phyloP scores from a whole-genome alignment of 2,113 vertebrate species.

The Megaceryle torquata region DNA sequence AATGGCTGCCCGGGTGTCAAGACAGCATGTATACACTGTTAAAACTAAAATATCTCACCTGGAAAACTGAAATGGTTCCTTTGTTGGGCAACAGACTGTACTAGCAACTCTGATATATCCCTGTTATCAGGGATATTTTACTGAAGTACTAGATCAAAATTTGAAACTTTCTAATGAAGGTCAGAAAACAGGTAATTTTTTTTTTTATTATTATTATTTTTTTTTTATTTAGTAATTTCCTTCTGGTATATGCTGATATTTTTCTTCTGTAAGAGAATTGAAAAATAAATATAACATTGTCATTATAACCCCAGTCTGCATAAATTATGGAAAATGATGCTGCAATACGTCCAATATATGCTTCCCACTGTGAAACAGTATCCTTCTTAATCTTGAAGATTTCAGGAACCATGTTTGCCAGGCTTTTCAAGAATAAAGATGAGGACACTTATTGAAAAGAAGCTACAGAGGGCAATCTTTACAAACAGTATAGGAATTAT shows the following conservation, averaged over 20 bases:
- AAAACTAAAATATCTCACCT: slow-evolving; percentile 66
- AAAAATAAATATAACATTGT: slow-evolving; percentile 29
- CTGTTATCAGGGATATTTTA: background rate
- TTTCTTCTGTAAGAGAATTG: background rate
- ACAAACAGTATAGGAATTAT: background rate
- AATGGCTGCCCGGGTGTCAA: slow-evolving; percentile 64
- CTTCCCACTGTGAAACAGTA: slow-evolving; percentile 12
- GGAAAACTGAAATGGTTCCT: slow-evolving; percentile 64
- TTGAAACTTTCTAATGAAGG: slow-evolving; percentile 31
- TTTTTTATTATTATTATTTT: background rate
- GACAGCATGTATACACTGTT: slow-evolving; percentile 64
- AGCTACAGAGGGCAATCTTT: background rate
- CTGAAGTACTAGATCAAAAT: slow-evolving; percentile 29
- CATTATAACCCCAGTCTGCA: slow-evolving; percentile 15
- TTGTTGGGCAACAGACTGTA: slow-evolving; percentile 62
- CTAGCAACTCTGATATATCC: slow-evolving; percentile 14
- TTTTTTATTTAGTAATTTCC: background rate
- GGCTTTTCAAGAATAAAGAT: slow-evolving; percentile 32
- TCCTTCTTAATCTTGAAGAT: slow-evolving; percentile 21
- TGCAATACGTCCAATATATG: background rate
- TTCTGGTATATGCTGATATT: background rate
- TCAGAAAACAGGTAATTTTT: background rate
- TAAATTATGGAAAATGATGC: slow-evolving; percentile 41
- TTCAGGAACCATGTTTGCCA: background rate
- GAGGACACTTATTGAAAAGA: background rate